Conservation (phyloP, 2,888 invertebrate genomes). For the Galerucella pusilla region DNA sequence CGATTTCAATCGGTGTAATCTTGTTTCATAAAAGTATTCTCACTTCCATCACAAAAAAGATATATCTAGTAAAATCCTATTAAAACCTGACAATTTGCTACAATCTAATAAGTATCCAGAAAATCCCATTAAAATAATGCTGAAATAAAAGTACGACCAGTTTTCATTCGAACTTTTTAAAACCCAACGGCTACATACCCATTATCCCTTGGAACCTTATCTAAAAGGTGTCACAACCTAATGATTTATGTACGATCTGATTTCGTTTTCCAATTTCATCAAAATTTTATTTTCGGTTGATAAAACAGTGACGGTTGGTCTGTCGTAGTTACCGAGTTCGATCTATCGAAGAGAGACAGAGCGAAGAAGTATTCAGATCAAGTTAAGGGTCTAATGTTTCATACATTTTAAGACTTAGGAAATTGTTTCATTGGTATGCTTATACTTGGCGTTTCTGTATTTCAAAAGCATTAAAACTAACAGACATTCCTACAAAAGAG, state of each 20-base stretch:
- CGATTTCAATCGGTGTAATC: not conserved
- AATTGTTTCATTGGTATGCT: not conserved
- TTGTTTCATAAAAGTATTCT: not conserved
- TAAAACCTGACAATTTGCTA: not conserved
- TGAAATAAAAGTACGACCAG: not conserved
- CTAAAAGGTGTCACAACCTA: slow-evolving; percentile 27
- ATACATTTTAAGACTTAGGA: not conserved
- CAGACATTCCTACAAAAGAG: too few relatives aligned
- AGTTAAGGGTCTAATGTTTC: not conserved
- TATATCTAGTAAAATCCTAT: not conserved
- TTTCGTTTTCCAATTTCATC: slow-evolving; percentile 41
- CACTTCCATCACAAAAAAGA: not conserved
- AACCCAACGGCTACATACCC: slow-evolving; percentile 9
- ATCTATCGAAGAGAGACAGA: slow-evolving; percentile 45
- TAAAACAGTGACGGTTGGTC: slow-evolving; percentile 47
- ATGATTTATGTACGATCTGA: slow-evolving; percentile 40
- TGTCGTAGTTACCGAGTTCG: slow-evolving; percentile 49
- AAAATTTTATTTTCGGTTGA: slow-evolving; percentile 47
- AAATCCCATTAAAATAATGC: not conserved
- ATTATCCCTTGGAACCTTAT: slow-evolving; percentile 13
- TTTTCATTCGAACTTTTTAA: slow-evolving; percentile 12
- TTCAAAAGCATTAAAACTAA: too few relatives aligned
- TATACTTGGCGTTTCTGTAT: too few relatives aligned
- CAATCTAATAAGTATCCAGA: not conserved
- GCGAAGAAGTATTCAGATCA: slow-evolving; percentile 11